Conservation (phyloP, 2,113 vertebrate species). For the Pluvianellus socialis region DNA sequence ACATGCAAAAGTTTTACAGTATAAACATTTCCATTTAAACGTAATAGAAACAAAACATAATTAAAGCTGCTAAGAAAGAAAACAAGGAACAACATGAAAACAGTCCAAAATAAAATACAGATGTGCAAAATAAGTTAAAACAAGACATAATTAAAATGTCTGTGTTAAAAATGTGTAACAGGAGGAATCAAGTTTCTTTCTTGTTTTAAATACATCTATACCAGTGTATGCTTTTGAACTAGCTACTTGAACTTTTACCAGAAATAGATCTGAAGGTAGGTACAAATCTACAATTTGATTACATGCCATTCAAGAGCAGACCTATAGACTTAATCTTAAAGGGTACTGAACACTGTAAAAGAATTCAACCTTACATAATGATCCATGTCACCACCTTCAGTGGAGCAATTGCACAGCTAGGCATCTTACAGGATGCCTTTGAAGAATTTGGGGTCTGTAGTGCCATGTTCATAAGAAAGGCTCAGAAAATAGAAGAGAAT, state of each 20-base stretch:
- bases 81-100: neutral
- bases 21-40: neutral
- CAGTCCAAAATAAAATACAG: neutral
- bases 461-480: neutral
- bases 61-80: neutral
- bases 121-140: neutral
- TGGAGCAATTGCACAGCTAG: neutral
- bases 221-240: neutral
- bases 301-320: neutral
- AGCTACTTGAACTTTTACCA: neutral
- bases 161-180: neutral
- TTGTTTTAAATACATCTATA: neutral
- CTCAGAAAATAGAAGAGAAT: neutral
- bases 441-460: neutral
- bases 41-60: neutral
- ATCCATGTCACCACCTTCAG: neutral
- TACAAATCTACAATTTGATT: neutral
- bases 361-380: neutral
- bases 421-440: neutral
- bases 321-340: neutral
- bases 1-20: neutral
- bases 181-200: neutral
- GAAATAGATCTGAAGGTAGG: neutral
- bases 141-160: neutral
- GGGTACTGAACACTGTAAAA: neutral